phyloP scores from a whole-genome alignment of 2,113 vertebrate species.

The Crocuta crocuta region DNA sequence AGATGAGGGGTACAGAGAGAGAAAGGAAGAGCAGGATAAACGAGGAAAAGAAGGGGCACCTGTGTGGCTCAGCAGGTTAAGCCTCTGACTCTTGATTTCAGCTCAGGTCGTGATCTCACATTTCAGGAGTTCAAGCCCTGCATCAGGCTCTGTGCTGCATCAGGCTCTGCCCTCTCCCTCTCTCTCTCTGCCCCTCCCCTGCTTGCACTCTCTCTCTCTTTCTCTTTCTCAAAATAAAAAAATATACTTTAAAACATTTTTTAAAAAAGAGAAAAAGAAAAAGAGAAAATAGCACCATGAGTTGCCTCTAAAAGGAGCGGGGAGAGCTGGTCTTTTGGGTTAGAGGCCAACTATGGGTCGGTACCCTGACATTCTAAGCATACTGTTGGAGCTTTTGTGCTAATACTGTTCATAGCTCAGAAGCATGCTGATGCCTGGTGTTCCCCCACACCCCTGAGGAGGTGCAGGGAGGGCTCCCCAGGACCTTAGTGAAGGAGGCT shows the following conservation, averaged over 20 bases:
- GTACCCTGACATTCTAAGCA: not conserved
- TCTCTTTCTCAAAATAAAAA: too few relatives aligned
- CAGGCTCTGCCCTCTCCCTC: too few relatives aligned
- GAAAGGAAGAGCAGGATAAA: not conserved
- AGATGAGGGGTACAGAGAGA: not conserved
- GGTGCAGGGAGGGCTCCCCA: not conserved
- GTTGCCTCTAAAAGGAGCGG: not conserved
- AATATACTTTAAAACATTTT: too few relatives aligned
- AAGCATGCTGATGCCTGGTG: too few relatives aligned
- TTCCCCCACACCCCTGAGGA: rapidly evolving
- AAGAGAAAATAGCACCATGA: not conserved
- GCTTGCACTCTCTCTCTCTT: too few relatives aligned
- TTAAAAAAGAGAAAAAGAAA: not conserved
- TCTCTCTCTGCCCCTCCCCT: too few relatives aligned
- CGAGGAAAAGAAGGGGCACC: not conserved
- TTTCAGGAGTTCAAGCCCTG: too few relatives aligned
- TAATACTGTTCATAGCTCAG: not conserved
- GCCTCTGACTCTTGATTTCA: too few relatives aligned
- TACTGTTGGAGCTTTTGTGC: not conserved
- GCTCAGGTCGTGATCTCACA: too few relatives aligned
- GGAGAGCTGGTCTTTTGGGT: not conserved
- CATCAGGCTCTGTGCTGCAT: too few relatives aligned
- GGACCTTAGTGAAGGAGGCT: not conserved
- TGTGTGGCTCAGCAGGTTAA: too few relatives aligned
- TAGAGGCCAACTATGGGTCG: rapidly evolving